phyloP scores from a whole-genome alignment of 2,888 invertebrate genomes.

The Drosophila formosana region DNA sequence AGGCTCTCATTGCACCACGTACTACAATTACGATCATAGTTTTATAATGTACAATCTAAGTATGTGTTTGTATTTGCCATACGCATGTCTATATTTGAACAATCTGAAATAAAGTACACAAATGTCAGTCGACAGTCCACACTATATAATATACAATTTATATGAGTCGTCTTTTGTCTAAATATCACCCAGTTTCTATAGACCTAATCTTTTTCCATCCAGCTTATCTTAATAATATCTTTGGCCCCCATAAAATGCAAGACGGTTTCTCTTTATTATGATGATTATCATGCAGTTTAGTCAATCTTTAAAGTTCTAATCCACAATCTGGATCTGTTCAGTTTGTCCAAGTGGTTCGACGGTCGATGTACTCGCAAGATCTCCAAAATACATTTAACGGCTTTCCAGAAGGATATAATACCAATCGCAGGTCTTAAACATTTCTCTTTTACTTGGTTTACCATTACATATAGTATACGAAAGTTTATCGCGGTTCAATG shows the following conservation, averaged over 20 bases:
- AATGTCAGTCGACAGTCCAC: conserved; percentile 15
- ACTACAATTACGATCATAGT: conserved; percentile 18
- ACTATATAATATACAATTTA: background rate
- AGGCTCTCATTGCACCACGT: conserved; percentile 38
- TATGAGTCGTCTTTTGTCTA: background rate
- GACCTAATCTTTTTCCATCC: conserved; percentile 36
- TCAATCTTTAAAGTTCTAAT: background rate
- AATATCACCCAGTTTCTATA: background rate
- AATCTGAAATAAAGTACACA: conserved; percentile 50
- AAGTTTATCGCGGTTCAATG: background rate
- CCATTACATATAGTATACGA: background rate
- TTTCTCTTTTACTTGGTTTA: background rate
- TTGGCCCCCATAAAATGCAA: conserved; percentile 8
- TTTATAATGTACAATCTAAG: conserved; percentile 18
- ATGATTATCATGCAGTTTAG: conserved; percentile 12
- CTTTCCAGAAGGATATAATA: background rate
- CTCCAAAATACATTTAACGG: background rate
- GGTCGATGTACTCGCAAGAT: background rate
- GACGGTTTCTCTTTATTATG: conserved; percentile 13
- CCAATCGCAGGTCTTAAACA: background rate
- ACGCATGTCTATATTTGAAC: conserved; percentile 42
- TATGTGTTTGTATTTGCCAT: conserved; percentile 32
- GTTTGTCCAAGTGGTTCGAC: conserved; percentile 31
- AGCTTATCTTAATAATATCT: conserved; percentile 23
- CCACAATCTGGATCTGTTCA: conserved; percentile 19